Evolutionary conservation across 2,888 invertebrate genomes (phyloP).

Genomic region (Spilarctia lutea): DNA sequence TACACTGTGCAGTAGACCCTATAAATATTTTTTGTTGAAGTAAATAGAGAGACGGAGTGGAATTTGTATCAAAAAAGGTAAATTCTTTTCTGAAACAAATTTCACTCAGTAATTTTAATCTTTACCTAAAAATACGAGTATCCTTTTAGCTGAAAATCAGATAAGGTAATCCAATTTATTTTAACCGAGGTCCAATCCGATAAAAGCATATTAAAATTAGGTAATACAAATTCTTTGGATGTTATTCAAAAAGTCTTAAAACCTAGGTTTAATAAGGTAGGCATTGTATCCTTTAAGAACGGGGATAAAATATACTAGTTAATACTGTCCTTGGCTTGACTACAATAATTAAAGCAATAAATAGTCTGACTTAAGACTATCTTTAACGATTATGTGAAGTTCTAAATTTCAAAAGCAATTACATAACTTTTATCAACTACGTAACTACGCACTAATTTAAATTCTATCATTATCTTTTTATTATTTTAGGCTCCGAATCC

Average conservation of each 20-base stretch:
- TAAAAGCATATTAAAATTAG: constrained; percentile 35
- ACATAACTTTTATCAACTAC: not conserved
- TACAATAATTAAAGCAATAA: constrained; percentile 1
- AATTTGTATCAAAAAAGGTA: too few relatives aligned
- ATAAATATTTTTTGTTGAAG: constrained; percentile 14
- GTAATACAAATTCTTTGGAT: constrained; percentile 16
- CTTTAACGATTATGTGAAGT: not conserved
- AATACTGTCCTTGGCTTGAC: not conserved
- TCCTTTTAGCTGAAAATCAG: constrained; percentile 28
- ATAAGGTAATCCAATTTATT: constrained; percentile 46
- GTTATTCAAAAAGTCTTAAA: constrained; percentile 19
- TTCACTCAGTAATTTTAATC: constrained; percentile 12
- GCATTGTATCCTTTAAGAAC: not conserved
- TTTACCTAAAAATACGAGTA: constrained; percentile 23
- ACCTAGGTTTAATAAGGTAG: constrained; percentile 24
- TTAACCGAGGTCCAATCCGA: constrained; percentile 31
- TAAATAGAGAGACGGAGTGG: too few relatives aligned
- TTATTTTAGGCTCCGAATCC: constrained; percentile 79
- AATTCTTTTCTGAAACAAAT: not conserved
- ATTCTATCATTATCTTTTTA: not conserved
- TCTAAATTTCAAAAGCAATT: not conserved
- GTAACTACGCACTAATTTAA: not conserved
- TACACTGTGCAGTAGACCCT: constrained; percentile 12
- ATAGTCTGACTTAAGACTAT: not conserved
- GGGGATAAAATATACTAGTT: not conserved